Percentiles rank a stretch among this genome's conserved stretches.
phyloP scores from a whole-genome alignment of 2,888 invertebrate genomes.

The Napeogenes inachia region DNA sequence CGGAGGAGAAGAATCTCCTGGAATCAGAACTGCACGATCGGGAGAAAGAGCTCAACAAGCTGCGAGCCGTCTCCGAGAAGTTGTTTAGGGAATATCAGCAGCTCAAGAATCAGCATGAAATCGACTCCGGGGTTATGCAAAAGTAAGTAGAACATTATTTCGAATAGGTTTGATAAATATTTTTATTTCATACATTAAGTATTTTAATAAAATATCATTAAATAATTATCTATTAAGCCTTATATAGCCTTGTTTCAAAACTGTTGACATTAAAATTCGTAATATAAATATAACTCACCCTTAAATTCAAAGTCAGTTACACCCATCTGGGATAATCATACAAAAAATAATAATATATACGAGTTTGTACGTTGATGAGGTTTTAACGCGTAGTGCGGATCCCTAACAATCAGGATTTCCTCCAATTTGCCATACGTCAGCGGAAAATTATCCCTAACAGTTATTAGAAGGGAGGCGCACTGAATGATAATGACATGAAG shows the following conservation, averaged over 20 bases:
- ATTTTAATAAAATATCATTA: too few species aligned
- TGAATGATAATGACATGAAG: constrained; percentile 24
- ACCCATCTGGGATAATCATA: too few species aligned
- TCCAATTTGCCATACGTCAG: constrained; percentile 7
- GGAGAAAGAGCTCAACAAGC: constrained; percentile 79
- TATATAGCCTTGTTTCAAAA: too few species aligned
- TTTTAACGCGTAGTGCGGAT: too few species aligned
- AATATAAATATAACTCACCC: too few species aligned
- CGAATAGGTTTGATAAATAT: too few species aligned
- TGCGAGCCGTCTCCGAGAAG: constrained; percentile 82
- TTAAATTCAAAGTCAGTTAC: too few species aligned
- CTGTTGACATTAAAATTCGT: too few species aligned
- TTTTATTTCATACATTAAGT: too few species aligned
- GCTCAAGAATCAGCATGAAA: constrained; percentile 84
- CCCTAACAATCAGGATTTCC: constrained; percentile 6
- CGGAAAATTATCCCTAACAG: constrained; percentile 21
- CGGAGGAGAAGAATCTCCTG: constrained; percentile 77
- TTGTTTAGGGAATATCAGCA: constrained; percentile 85
- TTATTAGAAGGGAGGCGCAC: constrained; percentile 23
- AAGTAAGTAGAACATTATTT: constrained; percentile 59
- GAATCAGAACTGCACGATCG: constrained; percentile 79
- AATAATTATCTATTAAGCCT: too few species aligned
- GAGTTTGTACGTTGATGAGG: background rate
- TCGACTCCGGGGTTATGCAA: constrained; percentile 85
- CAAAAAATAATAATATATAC: background rate